A percentile compares a stretch with the other conserved stretches of the same genome.
Evolutionary conservation across 2,797 vertebrate species (phyloP).

Genomic region (Sebastes oblongus): DNA sequence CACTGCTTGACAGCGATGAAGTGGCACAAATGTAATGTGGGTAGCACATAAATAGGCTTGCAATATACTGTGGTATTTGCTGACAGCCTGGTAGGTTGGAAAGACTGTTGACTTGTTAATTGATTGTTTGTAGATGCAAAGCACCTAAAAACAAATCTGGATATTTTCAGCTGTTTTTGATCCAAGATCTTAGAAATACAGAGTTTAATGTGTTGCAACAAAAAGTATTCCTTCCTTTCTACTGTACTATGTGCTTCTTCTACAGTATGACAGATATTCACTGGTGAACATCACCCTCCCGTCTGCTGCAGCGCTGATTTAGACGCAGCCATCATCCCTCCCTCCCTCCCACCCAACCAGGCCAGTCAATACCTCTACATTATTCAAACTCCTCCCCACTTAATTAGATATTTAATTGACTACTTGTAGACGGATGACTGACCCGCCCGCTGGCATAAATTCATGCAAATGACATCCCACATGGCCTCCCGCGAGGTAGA

Average conservation of each 20-base stretch:
- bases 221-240: not conserved
- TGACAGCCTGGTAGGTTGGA: not conserved
- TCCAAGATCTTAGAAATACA: not conserved
- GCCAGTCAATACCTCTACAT: slow-evolving; percentile 81
- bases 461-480: slow-evolving; percentile 76
- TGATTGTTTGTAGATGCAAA: slow-evolving; percentile 36
- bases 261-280: slow-evolving; percentile 24
- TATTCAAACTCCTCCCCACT: slow-evolving; percentile 84
- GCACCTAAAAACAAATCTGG: not conserved
- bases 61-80: not conserved
- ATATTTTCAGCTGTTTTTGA: not conserved
- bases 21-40: not conserved
- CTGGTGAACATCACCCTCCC: slow-evolving; percentile 31
- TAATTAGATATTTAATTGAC: slow-evolving; percentile 87
- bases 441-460: slow-evolving; percentile 75
- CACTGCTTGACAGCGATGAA: not conserved
- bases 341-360: slow-evolving; percentile 50
- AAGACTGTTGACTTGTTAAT: slow-evolving; percentile 31
- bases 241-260: not conserved
- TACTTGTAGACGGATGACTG: slow-evolving; percentile 80
- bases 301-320: slow-evolving; percentile 69
- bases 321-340: slow-evolving; percentile 57
- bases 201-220: not conserved
- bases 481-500: slow-evolving; percentile 60
- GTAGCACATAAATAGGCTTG: not conserved